Base-by-base conservation (phyloP, 2,797 vertebrate genomes). In the Taeniopygia guttata region DNA sequence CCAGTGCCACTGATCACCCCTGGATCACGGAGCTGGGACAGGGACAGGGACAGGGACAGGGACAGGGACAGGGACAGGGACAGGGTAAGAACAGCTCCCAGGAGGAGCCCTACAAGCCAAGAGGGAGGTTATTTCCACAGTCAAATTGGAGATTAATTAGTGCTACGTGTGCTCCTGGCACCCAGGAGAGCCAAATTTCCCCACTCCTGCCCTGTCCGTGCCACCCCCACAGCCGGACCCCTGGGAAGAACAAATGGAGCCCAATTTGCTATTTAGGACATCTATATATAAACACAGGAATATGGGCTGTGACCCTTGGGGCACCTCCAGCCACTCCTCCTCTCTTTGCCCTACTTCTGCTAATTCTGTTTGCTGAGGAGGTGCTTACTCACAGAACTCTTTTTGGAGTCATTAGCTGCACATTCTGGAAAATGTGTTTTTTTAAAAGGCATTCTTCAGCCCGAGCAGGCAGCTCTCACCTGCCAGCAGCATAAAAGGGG, bases 321-420 rank as follows among this genome's bases (percentile, higher is more conserved):
- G 55, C 15, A 55, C 56, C 46, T 89, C 40, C 49, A 54, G 76
- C 70, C 63, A 11, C 84, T 80, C 77, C 93, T 29, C 60, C 83
- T 91, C 86, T 36, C 7, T 36, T 6, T 89, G 86, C 52, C 66
- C 93, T 93, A 60, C 66, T 96, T 94, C 52, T 84, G 82, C 36
- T 82, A 26, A 32, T 63, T 27, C 55, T 30, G 26, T 86, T 74
- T 79, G 80, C 72, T 6, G 16, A 59, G 55, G 10, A 84, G 83
- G 27, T 62, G 54, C 74, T 95, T 45, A 10, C 30, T 72, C 70
- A 75, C 9, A 4, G 21, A 42, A 5, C 77, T 59, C 54, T 4
- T 64, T 27, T 11, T 46, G 7, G 1, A n/a, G 36, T 0, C 10
- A 30, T n/a, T 0, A 16, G 20, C 86, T 17, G 13, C 11, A 51